Conservation (phyloP, 2,113 vertebrate genomes). For the Passer domesticus region DNA sequence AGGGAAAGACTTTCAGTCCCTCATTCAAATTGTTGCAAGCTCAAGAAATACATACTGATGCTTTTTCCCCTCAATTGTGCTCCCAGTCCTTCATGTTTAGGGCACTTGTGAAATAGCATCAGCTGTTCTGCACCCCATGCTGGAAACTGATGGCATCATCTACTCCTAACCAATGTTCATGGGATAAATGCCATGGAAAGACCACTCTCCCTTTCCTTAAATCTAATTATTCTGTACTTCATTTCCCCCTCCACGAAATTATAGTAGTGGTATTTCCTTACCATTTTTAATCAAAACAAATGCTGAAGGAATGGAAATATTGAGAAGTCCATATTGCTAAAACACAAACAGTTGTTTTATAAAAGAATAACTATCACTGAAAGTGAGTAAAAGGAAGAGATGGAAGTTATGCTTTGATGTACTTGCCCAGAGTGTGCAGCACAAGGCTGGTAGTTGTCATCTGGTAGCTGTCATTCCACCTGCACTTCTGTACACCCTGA, state of each 20-base stretch:
- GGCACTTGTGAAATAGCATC: neutral
- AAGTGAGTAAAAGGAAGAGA: neutral
- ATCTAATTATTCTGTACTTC: neutral
- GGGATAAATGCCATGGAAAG: neutral
- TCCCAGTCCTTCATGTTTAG: fast-evolving
- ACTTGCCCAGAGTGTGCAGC: neutral
- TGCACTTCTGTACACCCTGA: neutral
- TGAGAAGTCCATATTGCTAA: neutral
- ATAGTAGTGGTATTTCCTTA: neutral
- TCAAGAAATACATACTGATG: neutral
- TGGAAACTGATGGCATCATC: neutral
- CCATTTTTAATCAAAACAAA: neutral
- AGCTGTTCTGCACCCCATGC: neutral
- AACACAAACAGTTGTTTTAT: neutral
- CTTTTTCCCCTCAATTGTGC: neutral
- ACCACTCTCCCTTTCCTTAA: neutral
- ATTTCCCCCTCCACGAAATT: neutral
- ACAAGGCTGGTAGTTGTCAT: neutral
- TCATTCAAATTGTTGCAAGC: neutral
- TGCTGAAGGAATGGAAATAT: neutral
- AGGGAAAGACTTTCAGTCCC: neutral
- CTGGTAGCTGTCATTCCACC: neutral
- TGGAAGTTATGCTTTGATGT: neutral
- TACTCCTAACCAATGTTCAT: neutral
- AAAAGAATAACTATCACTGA: neutral